These are phyloP conservation scores for Episyrphus balteatus DNA, from an alignment of 1,140 invertebrate genomes.

Conservation along the genomic window DNA sequence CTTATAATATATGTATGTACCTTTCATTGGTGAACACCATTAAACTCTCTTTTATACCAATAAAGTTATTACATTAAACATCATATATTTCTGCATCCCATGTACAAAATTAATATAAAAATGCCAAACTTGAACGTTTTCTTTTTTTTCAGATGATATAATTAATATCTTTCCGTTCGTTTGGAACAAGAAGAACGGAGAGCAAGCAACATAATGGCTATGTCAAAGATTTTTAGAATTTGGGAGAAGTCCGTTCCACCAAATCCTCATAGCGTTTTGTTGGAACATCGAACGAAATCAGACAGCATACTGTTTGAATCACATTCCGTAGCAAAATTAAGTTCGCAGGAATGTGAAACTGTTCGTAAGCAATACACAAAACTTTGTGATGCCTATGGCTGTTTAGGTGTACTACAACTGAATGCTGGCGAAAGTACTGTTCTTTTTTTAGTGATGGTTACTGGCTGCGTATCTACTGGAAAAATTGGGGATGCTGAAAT, in stretches of 20 bases:
- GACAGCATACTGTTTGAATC: constrained; percentile 84
- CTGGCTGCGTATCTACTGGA: constrained; percentile 86
- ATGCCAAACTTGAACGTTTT: no score
- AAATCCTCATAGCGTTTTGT: constrained; percentile 77
- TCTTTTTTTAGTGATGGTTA: constrained; percentile 84
- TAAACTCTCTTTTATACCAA: no score
- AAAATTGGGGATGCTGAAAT: constrained; percentile 89
- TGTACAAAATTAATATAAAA: no score
- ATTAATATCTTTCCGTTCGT: no score
- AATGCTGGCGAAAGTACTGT: constrained; percentile 73
- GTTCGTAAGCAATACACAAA: constrained; percentile 80
- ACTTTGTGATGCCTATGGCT: constrained; percentile 85
- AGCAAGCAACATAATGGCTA: constrained; percentile 55
- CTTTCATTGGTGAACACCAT: no score
- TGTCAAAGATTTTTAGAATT: constrained; percentile 85
- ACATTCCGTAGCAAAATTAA: constrained; percentile 62
- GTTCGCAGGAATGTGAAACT: constrained; percentile 73
- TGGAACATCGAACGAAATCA: constrained; percentile 72
- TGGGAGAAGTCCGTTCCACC: constrained; percentile 75
- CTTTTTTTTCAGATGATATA: no score
- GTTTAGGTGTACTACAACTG: constrained; percentile 78
- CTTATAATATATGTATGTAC: no score
- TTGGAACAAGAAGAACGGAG: no score
- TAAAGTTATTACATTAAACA: no score
- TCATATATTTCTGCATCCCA: no score